Conservation (phyloP, 2,888 invertebrate genomes). For the Cheilosia vulpina region DNA sequence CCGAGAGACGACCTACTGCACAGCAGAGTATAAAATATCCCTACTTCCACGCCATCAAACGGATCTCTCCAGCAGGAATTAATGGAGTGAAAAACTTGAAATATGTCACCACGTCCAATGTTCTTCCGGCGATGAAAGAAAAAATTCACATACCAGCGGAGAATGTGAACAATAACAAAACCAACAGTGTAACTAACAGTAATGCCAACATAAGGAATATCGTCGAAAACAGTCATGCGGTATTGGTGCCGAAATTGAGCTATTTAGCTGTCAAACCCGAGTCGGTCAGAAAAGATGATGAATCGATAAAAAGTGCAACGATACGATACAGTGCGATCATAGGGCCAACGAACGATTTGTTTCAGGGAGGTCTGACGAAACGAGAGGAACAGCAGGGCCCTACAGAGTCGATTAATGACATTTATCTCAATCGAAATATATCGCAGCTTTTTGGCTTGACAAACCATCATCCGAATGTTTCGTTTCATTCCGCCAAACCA, state of each 20-base stretch:
- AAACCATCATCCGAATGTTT: constrained; percentile 79
- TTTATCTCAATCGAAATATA: constrained; percentile 81
- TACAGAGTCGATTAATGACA: constrained; percentile 81
- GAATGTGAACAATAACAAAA: constrained; percentile 74
- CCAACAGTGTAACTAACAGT: constrained; percentile 63
- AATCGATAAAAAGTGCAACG: constrained; percentile 76
- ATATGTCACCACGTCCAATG: constrained; percentile 74
- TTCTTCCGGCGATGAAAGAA: constrained; percentile 81
- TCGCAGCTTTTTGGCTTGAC: constrained; percentile 80
- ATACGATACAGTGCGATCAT: constrained; percentile 77
- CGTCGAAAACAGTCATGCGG: constrained; percentile 57
- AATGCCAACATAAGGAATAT: constrained; percentile 71
- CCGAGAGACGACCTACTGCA: constrained; percentile 95
- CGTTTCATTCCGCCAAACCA: constrained; percentile 76
- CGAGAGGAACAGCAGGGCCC: constrained; percentile 76
- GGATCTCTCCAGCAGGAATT: constrained; percentile 79
- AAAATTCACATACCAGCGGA: constrained; percentile 54
- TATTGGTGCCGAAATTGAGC: constrained; percentile 78
- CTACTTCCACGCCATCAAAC: constrained; percentile 82
- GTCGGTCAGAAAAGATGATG: constrained; percentile 66
- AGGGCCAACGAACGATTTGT: constrained; percentile 76
- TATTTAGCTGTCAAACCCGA: constrained; percentile 79
- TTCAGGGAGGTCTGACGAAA: constrained; percentile 74
- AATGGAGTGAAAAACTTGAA: constrained; percentile 64
- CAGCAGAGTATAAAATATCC: constrained; percentile 92